Evolutionary conservation across 2,888 invertebrate genomes (phyloP), one percentile per base, ranked within the genome.

Genomic region (Neoitamus cyanurus): DNA sequence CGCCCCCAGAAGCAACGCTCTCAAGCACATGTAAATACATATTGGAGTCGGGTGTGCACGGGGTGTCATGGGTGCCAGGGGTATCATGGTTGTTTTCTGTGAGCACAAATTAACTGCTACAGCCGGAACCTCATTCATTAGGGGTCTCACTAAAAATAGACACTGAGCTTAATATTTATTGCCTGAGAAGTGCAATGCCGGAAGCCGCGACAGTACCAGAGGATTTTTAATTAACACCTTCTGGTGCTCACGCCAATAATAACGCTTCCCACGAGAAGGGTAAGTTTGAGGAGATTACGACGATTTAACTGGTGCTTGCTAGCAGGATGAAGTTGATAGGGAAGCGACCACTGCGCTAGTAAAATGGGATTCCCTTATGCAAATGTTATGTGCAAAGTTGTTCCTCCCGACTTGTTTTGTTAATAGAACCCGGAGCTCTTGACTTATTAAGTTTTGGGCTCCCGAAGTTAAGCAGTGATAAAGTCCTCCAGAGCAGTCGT

Each of bases 371-470:
- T 30, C 80, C 25, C 68, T 80, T 80, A 80, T 80, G 80, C 80
- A 80, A 80, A 80, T 80, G 80, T 80, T 80, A 80, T 80, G 80
- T 68, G 80, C 31, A 80, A 80, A 80, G 58, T 80, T 80, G 68
- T 68, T 80, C 80, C 58, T 80, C 77, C 11, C 42, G 58, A 68
- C 15, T 80, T 80, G 80, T 80, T 68, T 80, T 68, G 80, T 80
- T 80, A 80, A 80, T 80, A 80, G 68, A 80, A 68, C 80, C 34
- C 25, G 58, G 58, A 80, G 80, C 58, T 34, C 80, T 58, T 80
- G 80, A 80, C 80, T 80, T 80, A 80, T 80, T 80, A 58, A 58
- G 80, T 58, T 80, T 58, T 13, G 68, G 80, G 15, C n/a, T 34
- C 13, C 46, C 31, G n/a, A 58, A 80, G 68, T 68, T 80, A 77